Evolutionary conservation across 2,888 invertebrate species (phyloP), one percentile per base, ranked within the genome.

Genomic region (Agonum fuliginosum): DNA sequence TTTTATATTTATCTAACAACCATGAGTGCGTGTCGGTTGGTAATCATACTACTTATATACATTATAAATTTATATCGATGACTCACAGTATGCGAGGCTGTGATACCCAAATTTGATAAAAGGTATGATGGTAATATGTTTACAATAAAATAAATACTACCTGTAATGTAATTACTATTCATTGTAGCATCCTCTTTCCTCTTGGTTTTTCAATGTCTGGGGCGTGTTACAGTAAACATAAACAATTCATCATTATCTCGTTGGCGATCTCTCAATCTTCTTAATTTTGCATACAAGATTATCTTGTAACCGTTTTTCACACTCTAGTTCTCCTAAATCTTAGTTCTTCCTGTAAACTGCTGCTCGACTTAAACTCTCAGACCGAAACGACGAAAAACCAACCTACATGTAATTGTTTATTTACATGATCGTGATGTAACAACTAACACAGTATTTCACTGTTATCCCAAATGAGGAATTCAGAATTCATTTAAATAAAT

Each of bases 261-360:
- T n/a, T 8, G 24, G n/a, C n/a, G n/a, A n/a, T n/a, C n/a, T n/a
- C n/a, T n/a, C n/a, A 70, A 22, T 12, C 22, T 10, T 5, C 12
- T 41, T 73, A 73, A 73, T 73, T 73, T 73, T 73, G 72, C 72
- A 54, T 54, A 58, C 24, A 73, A 73, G 72, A 73, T 73, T 73
- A 27, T 73, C 48, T 20, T 58, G 72, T 58, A 73, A 34, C 72
- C 54, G 72, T 73, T 73, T 73, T 73, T 73, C 72, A 73, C 72
- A 73, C 41, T 73, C 72, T 73, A 73, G 37, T 73, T 73, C 37
- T 3, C 30, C 22, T 24, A 19, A 48, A 30, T 37, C 27, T 43
- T 43, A 20, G 24, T 43, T 70, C 69, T 70, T 70, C 69, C 69
- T 46, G 69, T 70, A n/a, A n/a, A n/a, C n/a, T n/a, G n/a, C n/a